These are phyloP conservation scores for Laterallus jamaicensis DNA, from an alignment of 2,113 vertebrate genomes.

Conservation along the genomic window DNA sequence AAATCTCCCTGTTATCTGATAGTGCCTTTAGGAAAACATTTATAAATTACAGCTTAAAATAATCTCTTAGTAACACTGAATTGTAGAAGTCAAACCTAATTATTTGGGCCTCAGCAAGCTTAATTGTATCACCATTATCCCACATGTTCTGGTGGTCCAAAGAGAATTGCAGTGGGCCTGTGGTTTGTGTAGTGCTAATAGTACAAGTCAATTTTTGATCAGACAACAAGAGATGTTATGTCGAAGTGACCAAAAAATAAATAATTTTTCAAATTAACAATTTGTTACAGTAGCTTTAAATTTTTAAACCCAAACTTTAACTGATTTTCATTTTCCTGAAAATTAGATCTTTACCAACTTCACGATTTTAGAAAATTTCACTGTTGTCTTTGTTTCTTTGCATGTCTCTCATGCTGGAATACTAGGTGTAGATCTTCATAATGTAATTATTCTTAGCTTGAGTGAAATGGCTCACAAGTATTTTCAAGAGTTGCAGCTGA, in stretches of 20 bases:
- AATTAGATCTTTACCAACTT: not conserved
- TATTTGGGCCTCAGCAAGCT: not conserved
- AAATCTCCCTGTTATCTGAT: not conserved
- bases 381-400: not conserved
- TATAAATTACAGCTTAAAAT: slow-evolving; percentile 11
- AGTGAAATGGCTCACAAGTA: not conserved
- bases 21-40: not conserved
- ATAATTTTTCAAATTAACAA: not conserved
- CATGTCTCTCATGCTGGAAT: not conserved
- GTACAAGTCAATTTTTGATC: not conserved
- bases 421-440: not conserved
- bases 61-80: not conserved
- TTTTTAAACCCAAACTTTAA: not conserved
- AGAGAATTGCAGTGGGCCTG: not conserved
- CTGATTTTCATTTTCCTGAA: not conserved
- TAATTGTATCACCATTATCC: not conserved
- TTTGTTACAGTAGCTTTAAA: not conserved
- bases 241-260: not conserved
- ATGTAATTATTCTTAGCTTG: not conserved
- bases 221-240: not conserved
- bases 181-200: not conserved
- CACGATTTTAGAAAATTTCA: not conserved
- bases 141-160: not conserved
- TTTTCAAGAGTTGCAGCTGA: not conserved
- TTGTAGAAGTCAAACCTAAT: not conserved